Base-by-base conservation (phyloP, 2,113 vertebrate species). In the Ardeotis arabs region DNA sequence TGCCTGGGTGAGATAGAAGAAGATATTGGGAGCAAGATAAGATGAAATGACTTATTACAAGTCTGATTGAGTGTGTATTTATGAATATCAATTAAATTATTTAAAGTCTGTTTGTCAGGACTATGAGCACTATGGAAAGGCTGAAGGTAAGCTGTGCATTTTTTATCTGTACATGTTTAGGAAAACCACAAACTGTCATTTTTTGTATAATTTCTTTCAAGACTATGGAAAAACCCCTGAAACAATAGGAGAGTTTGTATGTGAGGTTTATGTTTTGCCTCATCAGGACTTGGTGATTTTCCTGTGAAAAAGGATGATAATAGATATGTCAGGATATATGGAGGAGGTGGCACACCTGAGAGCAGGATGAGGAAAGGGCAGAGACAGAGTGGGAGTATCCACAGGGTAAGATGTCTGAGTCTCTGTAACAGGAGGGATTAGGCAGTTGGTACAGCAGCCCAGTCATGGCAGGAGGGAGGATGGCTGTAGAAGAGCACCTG, bases 381-480 rank as follows among this genome's bases (percentile, higher is more conserved):
- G 7, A 13, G 28, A 47, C 4, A 2, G 10, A 60, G n/a, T 5
- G 1, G 10, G 7, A 70, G 7, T 18, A 52, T 23, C 24, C 1
- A 2, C 44, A 37, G 23, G 10, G 11, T 47, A 31, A 23, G 15
- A 14, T 37, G 9, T 12, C 16, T 60, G 29, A 83, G 21, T 67
- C 23, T 59, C 25, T 72, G 5, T 7, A 59, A 25, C 17, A 39
- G 29, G 10, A 96, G 10, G 9, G 21, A 76, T 69, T 17, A 69
- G 44, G 21, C 44, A 83, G 39, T 56, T 39, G 21, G 39, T 60
- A 1, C 8, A 14, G 24, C 22, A 90, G 37, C 20, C 28, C 31
- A 55, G 60, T 24, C 5, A 2, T 15, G 3, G 28, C 2, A 2
- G 70, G 27, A 68, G 39, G 23, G 55, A 69, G n/a, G 16, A 29